Conservation (phyloP, 2,888 invertebrate species). For the Platycheirus rosarum region DNA sequence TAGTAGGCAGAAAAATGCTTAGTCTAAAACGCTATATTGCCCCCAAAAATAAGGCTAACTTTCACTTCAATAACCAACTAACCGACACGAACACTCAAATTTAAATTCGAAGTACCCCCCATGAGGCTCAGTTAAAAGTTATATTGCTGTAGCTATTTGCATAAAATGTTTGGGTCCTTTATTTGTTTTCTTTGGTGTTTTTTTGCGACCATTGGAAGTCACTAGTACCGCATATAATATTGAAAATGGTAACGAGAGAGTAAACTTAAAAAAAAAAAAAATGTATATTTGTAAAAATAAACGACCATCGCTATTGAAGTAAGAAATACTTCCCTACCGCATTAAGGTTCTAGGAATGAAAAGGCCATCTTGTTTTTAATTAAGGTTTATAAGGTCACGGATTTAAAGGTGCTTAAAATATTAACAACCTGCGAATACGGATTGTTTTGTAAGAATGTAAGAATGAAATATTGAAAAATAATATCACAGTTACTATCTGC, state of each 20-base stretch:
- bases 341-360: too few species aligned
- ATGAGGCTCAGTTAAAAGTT: slow-evolving; percentile 57
- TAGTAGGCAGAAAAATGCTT: slow-evolving; percentile 33
- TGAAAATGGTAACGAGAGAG: slow-evolving; percentile 12
- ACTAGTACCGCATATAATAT: too few species aligned
- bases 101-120: slow-evolving; percentile 47
- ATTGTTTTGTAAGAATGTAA: too few species aligned
- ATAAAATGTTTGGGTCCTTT: slow-evolving; percentile 53
- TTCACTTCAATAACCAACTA: slow-evolving; percentile 41
- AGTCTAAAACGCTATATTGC: slow-evolving; percentile 62
- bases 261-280: not conserved
- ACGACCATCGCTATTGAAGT: slow-evolving; percentile 1
- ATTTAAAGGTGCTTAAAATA: too few species aligned
- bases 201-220: not conserved
- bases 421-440: too few species aligned
- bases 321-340: too few species aligned
- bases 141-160: slow-evolving; percentile 62
- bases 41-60: slow-evolving; percentile 33
- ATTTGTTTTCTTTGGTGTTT: slow-evolving; percentile 45
- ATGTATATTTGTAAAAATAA: not conserved
- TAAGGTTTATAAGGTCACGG: too few species aligned
- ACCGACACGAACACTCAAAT: slow-evolving; percentile 57
- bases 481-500: too few species aligned
- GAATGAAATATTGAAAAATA: too few species aligned
- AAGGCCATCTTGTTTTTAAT: too few species aligned